phyloP scores from a whole-genome alignment of 1,140 invertebrate genomes.

The Camponotus floridanus region DNA sequence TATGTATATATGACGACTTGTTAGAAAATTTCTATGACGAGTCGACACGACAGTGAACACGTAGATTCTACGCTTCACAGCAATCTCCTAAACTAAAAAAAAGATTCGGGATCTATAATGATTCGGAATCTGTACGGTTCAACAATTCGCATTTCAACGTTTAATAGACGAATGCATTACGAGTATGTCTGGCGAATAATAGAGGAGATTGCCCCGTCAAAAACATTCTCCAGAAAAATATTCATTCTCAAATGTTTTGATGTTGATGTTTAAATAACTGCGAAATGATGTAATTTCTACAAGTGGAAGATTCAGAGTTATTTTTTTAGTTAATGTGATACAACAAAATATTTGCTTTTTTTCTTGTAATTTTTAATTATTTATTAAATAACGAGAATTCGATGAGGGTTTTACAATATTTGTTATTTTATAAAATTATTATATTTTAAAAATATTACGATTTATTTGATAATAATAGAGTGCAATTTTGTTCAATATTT shows the following conservation, averaged over 20 bases:
- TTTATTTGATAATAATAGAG: not conserved
- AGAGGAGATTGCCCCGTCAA: not conserved
- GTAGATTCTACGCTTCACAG: not conserved
- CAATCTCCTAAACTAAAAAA: not conserved
- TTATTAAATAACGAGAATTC: not conserved
- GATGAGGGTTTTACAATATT: not conserved
- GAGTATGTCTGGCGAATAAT: not conserved
- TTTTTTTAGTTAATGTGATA: not conserved
- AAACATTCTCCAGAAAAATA: not conserved
- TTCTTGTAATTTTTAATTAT: not conserved
- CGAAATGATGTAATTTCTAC: constrained; percentile 18
- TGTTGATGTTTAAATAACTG: not conserved
- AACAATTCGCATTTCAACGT: not conserved
- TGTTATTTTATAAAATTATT: not conserved
- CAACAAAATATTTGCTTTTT: not conserved
- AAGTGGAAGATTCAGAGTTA: not conserved
- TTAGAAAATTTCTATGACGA: constrained; percentile 42
- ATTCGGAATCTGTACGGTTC: not conserved
- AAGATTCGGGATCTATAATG: constrained; percentile 4
- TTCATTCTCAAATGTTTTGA: not conserved
- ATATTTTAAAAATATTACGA: not conserved
- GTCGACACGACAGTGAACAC: constrained; percentile 2
- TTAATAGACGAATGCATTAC: constrained; percentile 36
- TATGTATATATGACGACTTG: not conserved
- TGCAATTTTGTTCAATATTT: constrained; percentile 18